Base-by-base conservation (phyloP, 2,113 vertebrate genomes). In the Cryptotis parvus region DNA sequence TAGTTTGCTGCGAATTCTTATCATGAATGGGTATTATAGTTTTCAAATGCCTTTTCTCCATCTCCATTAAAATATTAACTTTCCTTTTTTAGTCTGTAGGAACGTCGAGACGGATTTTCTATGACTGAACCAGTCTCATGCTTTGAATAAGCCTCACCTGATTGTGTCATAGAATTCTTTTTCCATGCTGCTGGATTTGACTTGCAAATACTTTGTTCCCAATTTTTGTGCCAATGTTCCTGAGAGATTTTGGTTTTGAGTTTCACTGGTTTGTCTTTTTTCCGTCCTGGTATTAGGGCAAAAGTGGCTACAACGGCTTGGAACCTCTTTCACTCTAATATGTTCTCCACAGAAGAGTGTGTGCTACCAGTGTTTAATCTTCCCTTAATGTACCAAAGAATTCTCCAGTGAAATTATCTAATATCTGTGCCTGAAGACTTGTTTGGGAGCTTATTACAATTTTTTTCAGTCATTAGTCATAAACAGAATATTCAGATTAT, bases 381-480 rank as follows among this genome's bases (percentile, higher is more conserved):
- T 58, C 35, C 63, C 76, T 63, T 76, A 84, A 89, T 41, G 37
- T 77, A 68, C 20, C 83, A 87, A 9, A 70, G 35, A 86, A 91
- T 35, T 77, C 43, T 68, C 43, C 73, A 39, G 41, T 73, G 55
- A 91, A 84, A 74, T 91, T 29, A 73, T 69, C 39, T 45, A 74
- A 90, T 29, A 73, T 69, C 39, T 45, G 55, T 9, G 33, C 41
- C 29, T 33, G 52, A 31, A 87, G 26, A 81, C 88, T 76, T 84
- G 41, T 81, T 68, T 43, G 35, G 55, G 39, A 63, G 81, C 6
- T 77, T 69, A 16, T 84, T 81, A 73, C 89, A 89, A 72, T 89
- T 93, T 76, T 79, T 39, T 49, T 92, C 16, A 16, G 20, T 94
- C 68, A 90, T 70, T 79, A 79, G 33, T 76, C 49, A 84, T 78